Percentiles rank a stretch among this genome's conserved stretches.
Conservation (phyloP, 2,888 invertebrate species). For the Atethmia centrago region DNA sequence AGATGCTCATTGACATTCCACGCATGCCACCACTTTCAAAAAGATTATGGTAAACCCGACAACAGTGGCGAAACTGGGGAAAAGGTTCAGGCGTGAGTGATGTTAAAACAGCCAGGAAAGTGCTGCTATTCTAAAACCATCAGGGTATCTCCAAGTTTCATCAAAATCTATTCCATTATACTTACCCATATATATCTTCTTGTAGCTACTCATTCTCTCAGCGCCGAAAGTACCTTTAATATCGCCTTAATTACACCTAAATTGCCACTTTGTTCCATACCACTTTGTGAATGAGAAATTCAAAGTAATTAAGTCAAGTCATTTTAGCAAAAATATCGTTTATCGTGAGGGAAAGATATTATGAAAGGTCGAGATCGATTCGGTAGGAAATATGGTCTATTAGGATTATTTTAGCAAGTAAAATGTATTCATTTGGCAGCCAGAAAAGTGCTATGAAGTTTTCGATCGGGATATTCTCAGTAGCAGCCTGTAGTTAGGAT, state of each 20-base stretch:
- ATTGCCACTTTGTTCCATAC: slow-evolving; percentile 63
- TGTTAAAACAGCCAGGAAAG: background rate
- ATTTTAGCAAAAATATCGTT: slow-evolving; percentile 45
- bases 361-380: slow-evolving; percentile 23
- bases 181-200: background rate
- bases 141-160: background rate
- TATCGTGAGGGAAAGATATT: slow-evolving; percentile 18
- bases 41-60: background rate
- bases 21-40: background rate
- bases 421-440: no score
- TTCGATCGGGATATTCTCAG: no score
- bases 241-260: slow-evolving; percentile 57
- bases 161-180: slow-evolving; percentile 2
- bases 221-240: slow-evolving; percentile 42
- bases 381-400: background rate
- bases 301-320: slow-evolving; percentile 52
- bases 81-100: background rate
- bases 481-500: no score
- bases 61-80: background rate
- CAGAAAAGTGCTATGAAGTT: no score
- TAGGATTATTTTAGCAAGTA: no score
- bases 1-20: background rate
- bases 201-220: slow-evolving; percentile 14
- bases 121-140: background rate
- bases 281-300: slow-evolving; percentile 53